These are phyloP conservation scores for Empidonax alnorum DNA, from an alignment of 2,113 vertebrate species.

Conservation along the genomic window DNA sequence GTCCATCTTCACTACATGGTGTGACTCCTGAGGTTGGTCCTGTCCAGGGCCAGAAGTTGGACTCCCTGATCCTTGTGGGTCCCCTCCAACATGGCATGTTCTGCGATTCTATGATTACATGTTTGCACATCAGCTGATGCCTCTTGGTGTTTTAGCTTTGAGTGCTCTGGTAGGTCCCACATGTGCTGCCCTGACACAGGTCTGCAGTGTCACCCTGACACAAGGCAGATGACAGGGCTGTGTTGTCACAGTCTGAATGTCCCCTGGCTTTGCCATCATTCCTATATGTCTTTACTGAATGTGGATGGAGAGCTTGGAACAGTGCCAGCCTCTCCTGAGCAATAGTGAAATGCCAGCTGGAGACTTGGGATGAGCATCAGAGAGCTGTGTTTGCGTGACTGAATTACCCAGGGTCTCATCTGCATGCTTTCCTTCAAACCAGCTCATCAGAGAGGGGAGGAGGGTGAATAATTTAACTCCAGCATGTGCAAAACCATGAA, in stretches of 20 bases:
- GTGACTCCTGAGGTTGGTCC: no score
- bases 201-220: neutral
- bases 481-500: neutral
- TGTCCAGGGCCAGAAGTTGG: no score
- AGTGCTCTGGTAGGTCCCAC: neutral
- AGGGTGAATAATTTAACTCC: neutral
- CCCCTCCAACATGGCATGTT: no score
- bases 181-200: accelerated
- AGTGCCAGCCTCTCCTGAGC: neutral
- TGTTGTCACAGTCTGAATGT: neutral
- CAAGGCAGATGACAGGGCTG: neutral
- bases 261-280: neutral
- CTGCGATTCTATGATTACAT: no score
- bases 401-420: neutral
- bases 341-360: slow-evolving; percentile 6
- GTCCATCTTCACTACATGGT: neutral
- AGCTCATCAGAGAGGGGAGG: neutral
- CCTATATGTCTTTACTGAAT: neutral
- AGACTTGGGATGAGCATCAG: neutral
- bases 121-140: neutral
- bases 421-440: neutral
- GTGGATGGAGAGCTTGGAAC: neutral
- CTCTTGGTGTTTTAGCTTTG: neutral
- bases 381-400: neutral
- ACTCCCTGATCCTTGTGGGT: no score